Evolutionary conservation across 2,113 vertebrate genomes (phyloP).

Genomic region (Sardina pilchardus): DNA sequence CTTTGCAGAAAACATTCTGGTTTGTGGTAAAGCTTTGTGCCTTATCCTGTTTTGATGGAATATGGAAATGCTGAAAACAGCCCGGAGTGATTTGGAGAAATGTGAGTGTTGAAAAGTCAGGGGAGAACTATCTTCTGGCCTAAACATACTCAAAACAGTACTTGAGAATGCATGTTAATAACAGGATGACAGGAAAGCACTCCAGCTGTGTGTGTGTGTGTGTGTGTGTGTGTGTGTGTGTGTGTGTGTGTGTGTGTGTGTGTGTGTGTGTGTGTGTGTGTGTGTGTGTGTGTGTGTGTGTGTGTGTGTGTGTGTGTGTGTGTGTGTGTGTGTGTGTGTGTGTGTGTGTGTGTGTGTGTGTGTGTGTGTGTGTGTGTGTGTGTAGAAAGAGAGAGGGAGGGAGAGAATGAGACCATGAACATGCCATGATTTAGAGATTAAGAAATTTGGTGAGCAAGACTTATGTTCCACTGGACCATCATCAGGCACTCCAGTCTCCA

Average conservation of each 20-base stretch:
- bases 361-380: background rate
- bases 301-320: background rate
- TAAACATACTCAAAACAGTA: background rate
- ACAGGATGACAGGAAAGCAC: background rate
- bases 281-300: background rate
- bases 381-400: background rate
- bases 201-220: background rate
- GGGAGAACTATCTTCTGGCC: background rate
- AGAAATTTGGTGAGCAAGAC: no score
- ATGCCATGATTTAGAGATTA: no score
- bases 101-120: background rate
- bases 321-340: background rate
- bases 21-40: no score
- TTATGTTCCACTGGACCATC: no score
- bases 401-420: background rate
- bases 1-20: background rate
- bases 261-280: background rate
- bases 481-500: no score
- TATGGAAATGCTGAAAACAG: background rate
- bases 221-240: background rate
- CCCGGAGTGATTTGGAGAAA: background rate
- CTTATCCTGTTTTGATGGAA: background rate
- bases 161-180: background rate
- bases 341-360: background rate
- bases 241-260: background rate